Base-by-base conservation (phyloP, 2,888 invertebrate species). In the Calameuta idolon region DNA sequence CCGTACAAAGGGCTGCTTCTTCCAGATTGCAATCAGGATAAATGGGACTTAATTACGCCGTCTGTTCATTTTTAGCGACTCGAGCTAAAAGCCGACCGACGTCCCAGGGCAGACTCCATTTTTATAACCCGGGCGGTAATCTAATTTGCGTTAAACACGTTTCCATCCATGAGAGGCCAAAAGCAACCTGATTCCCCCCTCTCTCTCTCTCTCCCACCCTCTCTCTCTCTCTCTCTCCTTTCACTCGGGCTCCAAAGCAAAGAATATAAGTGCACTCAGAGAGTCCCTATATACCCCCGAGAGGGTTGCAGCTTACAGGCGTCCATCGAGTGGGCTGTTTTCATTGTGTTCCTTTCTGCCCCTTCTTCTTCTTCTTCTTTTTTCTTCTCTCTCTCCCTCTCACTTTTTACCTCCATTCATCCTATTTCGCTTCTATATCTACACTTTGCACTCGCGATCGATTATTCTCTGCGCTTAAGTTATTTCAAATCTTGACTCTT, bases 11-110 rank as follows among this genome's bases (percentile, higher is more conserved):
- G 35, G 37, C 77, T 23, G 37, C 31, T 71, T 71, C 77, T 81
- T 34, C 76, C 81, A 79, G 80, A 84, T 86, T 78, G 83, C 84
- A 84, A 85, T 86, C 83, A 79, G 81, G 82, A 85, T 85, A 85
- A 86, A 84, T 81, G 81, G 80, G 81, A 85, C 85, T 85, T 86
- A 85, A 86, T 86, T 87, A 85, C 75, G 68, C 74, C 75, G 79
- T 74, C 73, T 75, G 5, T 30, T 9, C 37, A 75, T 77, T 37
- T 12, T 30, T 34, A 37, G 23, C 55, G 55, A 55, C 55, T 15
- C 55, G 55, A 55, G 55, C 23, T 55, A 55, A 55, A 55, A 55
- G 23, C 55, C 15, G 55, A 55, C 23, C 4, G 55, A 23, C 55
- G 23, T 55, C 55, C 55, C 55, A 9, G 55, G 5, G 23, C 9